Evolutionary conservation across 2,888 invertebrate species (phyloP).

Genomic region (Celastrina argiolus): DNA sequence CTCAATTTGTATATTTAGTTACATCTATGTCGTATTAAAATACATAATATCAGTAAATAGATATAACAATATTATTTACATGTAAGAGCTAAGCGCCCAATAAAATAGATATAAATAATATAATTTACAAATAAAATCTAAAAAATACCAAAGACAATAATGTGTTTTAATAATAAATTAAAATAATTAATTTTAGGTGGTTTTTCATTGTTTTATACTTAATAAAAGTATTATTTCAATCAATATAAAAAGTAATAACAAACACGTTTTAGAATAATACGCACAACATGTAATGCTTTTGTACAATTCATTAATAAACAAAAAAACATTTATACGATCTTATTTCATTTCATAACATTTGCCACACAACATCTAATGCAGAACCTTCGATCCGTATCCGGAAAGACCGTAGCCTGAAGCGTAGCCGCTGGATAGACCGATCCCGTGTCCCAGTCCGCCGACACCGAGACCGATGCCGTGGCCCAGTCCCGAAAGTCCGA

Average conservation of each 20-base stretch:
- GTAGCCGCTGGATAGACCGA: slow-evolving; percentile 25
- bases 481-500: slow-evolving; percentile 23
- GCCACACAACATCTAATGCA: slow-evolving; percentile 36
- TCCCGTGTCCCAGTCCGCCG: slow-evolving; percentile 27
- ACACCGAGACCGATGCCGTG: slow-evolving; percentile 22
- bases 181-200: neutral
- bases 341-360: slow-evolving; percentile 33
- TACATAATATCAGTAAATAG: neutral
- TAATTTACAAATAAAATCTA: neutral
- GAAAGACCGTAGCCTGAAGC: slow-evolving; percentile 29
- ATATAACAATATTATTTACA: slow-evolving; percentile 11
- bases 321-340: slow-evolving; percentile 26
- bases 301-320: slow-evolving; percentile 15
- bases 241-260: neutral
- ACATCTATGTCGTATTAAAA: slow-evolving; percentile 4
- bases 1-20: slow-evolving; percentile 20
- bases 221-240: neutral
- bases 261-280: neutral
- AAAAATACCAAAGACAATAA: slow-evolving; percentile 19
- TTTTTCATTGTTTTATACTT: neutral
- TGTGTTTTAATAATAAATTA: slow-evolving; percentile 13
- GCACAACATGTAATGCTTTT: slow-evolving; percentile 10
- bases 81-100: neutral
- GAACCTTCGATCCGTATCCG: slow-evolving; percentile 34
- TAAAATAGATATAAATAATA: neutral